A percentile compares a stretch with the other conserved stretches of the same genome.
Conservation (phyloP, 2,797 vertebrate species). For the Myiotriccus ornatus region DNA sequence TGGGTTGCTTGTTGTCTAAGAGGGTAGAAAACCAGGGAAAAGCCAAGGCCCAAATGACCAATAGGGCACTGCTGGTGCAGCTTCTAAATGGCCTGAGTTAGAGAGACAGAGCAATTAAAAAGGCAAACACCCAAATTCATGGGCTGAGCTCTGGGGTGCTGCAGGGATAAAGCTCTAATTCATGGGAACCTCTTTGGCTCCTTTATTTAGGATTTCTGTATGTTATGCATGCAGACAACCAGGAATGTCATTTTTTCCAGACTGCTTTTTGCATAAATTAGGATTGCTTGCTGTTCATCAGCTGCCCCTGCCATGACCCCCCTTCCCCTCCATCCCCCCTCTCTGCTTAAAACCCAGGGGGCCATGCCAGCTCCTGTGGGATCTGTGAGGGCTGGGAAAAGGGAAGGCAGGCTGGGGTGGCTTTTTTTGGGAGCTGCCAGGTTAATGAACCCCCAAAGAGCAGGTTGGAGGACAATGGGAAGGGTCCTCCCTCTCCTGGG, state of each 20-base stretch:
- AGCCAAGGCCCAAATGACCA: not conserved
- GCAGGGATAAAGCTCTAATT: conserved; percentile 74
- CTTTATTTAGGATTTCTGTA: conserved; percentile 61
- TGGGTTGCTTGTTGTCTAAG: conserved; percentile 55
- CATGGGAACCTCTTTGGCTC: conserved; percentile 60
- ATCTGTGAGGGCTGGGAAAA: not conserved
- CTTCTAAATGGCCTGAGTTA: conserved; percentile 23
- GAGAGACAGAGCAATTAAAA: conserved; percentile 7
- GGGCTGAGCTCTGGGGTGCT: conserved; percentile 36
- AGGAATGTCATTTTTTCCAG: conserved; percentile 61
- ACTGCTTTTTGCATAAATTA: conserved; percentile 65
- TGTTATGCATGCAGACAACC: conserved; percentile 58
- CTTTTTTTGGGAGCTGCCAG: not conserved
- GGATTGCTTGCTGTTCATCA: conserved; percentile 57
- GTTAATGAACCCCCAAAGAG: not conserved
- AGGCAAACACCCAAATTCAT: conserved; percentile 37
- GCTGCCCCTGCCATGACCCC: conserved; percentile 29
- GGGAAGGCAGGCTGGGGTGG: no score
- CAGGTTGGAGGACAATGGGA: fast-evolving
- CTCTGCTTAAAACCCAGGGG: not conserved
- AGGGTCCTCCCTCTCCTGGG: not conserved
- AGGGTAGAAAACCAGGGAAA: conserved; percentile 33
- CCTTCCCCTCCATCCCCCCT: not conserved
- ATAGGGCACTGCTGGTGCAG: not conserved
- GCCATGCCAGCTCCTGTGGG: fast-evolving